Percentiles rank a stretch among this genome's conserved stretches.
These are phyloP conservation scores for Platyscapa corneri DNA, from an alignment of 1,140 invertebrate species.

Conservation along the genomic window DNA sequence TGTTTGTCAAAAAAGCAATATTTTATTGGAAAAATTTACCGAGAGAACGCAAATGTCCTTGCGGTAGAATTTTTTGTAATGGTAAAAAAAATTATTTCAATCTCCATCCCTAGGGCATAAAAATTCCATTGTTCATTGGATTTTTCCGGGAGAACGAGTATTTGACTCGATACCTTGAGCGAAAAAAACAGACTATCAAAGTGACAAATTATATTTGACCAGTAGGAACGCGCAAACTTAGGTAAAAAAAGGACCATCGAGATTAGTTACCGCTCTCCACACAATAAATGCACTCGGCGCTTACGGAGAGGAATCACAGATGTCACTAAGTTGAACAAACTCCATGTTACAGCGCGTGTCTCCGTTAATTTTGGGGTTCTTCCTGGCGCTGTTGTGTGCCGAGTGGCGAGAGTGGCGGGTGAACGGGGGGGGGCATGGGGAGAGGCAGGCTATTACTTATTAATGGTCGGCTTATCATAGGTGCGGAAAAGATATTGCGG, in stretches of 20 bases:
- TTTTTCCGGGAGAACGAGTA: too few relatives aligned
- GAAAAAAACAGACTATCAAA: not conserved
- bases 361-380: not conserved
- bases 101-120: too few relatives aligned
- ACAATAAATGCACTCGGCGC: not conserved
- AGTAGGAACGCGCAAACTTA: not conserved
- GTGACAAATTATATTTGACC: slow-evolving; percentile 42
- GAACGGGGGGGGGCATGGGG: not conserved
- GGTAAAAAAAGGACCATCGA: not conserved
- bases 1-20: not conserved
- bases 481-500: slow-evolving; percentile 44
- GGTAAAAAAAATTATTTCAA: not conserved
- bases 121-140: too few relatives aligned
- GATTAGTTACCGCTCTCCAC: not conserved
- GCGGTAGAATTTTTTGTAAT: not conserved
- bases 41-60: not conserved
- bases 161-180: too few relatives aligned
- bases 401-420: not conserved
- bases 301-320: slow-evolving; percentile 27
- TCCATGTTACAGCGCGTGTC: not conserved
- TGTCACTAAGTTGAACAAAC: slow-evolving; percentile 43
- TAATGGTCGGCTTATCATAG: slow-evolving; percentile 45
- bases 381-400: not conserved
- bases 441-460: slow-evolving; percentile 35
- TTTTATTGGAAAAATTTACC: too few relatives aligned